phyloP scores from a whole-genome alignment of 2,113 vertebrate genomes.

The Mastomys natalensis region DNA sequence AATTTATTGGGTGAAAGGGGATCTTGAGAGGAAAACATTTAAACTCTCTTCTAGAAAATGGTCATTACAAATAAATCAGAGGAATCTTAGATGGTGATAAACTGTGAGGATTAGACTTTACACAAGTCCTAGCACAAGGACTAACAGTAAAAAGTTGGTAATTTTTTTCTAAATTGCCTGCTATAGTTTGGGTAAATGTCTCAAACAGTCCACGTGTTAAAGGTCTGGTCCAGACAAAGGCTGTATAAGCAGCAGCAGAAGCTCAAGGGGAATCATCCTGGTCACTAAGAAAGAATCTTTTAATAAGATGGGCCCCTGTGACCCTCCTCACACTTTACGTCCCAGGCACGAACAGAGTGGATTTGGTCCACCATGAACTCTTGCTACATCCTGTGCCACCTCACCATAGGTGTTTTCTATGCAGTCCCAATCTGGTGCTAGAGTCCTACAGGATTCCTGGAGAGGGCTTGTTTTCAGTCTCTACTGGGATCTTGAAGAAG shows the following conservation, averaged over 20 bases:
- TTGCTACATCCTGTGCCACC: background rate
- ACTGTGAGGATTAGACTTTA: constrained; percentile 44
- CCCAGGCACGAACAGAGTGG: background rate
- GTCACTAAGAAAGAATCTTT: background rate
- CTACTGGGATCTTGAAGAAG: background rate
- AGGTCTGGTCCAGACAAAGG: background rate
- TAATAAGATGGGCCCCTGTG: background rate
- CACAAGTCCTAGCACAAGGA: constrained; percentile 39
- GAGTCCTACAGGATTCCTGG: background rate
- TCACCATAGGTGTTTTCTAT: background rate
- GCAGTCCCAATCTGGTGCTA: background rate
- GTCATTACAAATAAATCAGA: constrained; percentile 41
- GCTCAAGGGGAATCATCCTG: background rate
- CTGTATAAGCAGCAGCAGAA: background rate
- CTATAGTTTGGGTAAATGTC: background rate
- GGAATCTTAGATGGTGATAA: background rate
- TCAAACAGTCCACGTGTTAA: background rate
- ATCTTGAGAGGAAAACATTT: background rate
- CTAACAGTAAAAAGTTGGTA: background rate
- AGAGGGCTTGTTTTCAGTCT: background rate
- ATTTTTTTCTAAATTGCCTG: background rate
- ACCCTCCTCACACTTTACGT: background rate
- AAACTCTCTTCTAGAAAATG: background rate
- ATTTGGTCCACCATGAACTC: background rate
- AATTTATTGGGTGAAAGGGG: background rate